A percentile compares a stretch with the other conserved stretches of the same genome.
Conservation (phyloP, 2,797 vertebrate genomes). For the Coendou prehensilis region DNA sequence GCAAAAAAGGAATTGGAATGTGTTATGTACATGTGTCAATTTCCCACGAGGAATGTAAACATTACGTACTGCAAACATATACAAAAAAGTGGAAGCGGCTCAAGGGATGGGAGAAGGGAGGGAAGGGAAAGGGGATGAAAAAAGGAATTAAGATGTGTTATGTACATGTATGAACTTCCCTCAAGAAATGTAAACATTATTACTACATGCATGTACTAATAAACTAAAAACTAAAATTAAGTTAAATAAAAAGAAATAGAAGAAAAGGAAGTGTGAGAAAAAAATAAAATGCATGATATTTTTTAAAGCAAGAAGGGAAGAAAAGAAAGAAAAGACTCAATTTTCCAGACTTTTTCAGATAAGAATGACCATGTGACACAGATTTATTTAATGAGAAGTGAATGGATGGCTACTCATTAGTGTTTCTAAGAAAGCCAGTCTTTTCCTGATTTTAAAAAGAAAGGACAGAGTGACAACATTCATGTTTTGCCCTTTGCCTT, state of each 20-base stretch:
- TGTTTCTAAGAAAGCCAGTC: neutral
- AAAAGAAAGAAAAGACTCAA: neutral
- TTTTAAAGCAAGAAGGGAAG: neutral
- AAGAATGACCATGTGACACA: neutral
- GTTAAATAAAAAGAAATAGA: neutral
- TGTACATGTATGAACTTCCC: neutral
- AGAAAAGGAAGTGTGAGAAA: neutral
- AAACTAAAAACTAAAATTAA: neutral
- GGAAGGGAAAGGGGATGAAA: neutral
- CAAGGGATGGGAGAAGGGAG: neutral
- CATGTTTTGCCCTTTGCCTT: neutral
- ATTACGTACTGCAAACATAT: neutral
- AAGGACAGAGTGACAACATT: neutral
- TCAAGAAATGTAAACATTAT: neutral
- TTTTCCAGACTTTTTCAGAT: neutral
- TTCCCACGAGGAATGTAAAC: neutral
- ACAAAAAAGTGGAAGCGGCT: neutral
- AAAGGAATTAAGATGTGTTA: neutral
- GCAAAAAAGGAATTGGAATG: neutral
- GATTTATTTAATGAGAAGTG: neutral
- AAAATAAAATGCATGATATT: neutral
- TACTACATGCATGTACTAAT: neutral
- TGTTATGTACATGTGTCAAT: neutral
- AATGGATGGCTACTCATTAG: neutral
- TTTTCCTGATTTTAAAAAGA: neutral